Evolutionary conservation across 2,113 vertebrate species (phyloP).

Genomic region (Phylloscopus trochilus): DNA sequence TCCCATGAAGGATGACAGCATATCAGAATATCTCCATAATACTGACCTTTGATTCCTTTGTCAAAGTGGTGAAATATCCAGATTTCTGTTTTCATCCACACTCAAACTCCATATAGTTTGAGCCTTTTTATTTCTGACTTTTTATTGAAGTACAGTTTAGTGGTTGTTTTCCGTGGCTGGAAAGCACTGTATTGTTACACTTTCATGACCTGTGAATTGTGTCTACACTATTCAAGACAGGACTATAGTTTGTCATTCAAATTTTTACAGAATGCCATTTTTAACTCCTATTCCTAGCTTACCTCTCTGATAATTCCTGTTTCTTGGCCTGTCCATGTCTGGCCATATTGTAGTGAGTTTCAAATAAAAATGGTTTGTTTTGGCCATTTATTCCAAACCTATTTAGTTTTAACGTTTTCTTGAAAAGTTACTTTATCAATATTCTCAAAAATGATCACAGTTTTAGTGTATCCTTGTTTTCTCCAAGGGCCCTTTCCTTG

Average conservation of each 20-base stretch:
- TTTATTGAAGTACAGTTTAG: not conserved
- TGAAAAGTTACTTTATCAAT: not conserved
- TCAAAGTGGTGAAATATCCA: not conserved
- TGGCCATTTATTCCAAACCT: not conserved
- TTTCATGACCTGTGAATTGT: not conserved
- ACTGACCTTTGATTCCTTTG: not conserved
- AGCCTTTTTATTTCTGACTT: not conserved
- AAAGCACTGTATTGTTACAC: not conserved
- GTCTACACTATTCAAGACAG: not conserved
- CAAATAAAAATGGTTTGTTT: not conserved
- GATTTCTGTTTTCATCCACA: not conserved
- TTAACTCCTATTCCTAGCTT: not conserved
- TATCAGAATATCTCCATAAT: not conserved
- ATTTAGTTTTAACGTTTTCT: not conserved
- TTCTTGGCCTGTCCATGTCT: not conserved
- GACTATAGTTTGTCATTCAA: not conserved
- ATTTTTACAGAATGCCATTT: not conserved
- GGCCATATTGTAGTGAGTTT: not conserved
- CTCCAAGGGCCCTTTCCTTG: not conserved
- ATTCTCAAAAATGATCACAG: not conserved
- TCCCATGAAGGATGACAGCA: not conserved
- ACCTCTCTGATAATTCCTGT: not conserved
- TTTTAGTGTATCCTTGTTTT: not conserved
- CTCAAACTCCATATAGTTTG: not conserved
- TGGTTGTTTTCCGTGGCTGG: not conserved